Evolutionary conservation across 2,888 invertebrate species (phyloP), one percentile per base, ranked within the genome.

Genomic region (Argynnis bischoffii): DNA sequence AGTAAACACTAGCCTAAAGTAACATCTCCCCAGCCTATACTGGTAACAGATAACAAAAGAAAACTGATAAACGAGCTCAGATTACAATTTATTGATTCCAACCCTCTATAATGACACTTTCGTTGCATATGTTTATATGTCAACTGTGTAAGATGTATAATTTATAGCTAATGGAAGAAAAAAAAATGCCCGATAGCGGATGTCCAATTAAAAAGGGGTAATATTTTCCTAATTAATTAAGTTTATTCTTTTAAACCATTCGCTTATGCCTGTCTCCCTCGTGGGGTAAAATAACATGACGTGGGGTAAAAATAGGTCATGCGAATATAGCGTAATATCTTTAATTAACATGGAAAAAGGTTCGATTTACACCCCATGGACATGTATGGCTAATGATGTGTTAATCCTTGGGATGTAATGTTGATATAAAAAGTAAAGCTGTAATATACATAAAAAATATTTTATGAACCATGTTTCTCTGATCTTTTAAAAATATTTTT

Each of bases 231-330:
- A 66, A 66, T 66, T 66, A 66, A 66, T 66, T 66, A 60, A 60
- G 48, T 66, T 66, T 61, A 66, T 66, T 66, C 85, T 89, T 87
- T 83, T 85, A 86, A 89, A 87, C 84, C 88, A 81, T 59, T 59
- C 57, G 46, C 57, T 46, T 56, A 46, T 46, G 46, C 57, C 21
- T 47, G 47, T 31, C 59, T 61, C 61, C 61, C 61, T 53, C 61
- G 61, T 61, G 18, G 60, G 60, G 60, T 51, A 61, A 61, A 59
- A 59, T 59, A 47, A 59, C 46, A 21, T 50, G 14, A 31, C 18
- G 26, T 51, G 41, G 61, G 61, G 61, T 61, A 61, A 61, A 61
- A 61, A 61, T 61, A 61, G 61, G 61, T 61, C 61, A 61, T 61
- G 61, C 51, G 51, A 16, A 61, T 61, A 51, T 46, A 18, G 18